phyloP scores from a whole-genome alignment of 2,113 vertebrate genomes.

The Sinocyclocheilus anophthalmus region DNA sequence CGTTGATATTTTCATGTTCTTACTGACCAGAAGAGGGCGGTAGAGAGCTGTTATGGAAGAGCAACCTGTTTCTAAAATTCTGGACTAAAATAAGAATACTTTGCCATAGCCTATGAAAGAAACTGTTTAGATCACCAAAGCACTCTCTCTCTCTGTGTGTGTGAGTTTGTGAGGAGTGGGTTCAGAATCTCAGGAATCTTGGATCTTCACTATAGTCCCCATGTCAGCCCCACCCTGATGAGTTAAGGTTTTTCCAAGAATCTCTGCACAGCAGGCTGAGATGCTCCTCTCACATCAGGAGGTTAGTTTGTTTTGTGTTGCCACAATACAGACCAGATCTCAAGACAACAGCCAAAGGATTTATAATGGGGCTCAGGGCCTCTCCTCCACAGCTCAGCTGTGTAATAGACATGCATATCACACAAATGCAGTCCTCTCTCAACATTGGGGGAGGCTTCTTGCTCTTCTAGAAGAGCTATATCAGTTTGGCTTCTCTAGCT shows the following conservation, averaged over 20 bases:
- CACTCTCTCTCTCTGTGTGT: background rate
- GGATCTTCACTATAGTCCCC: conserved; percentile 46
- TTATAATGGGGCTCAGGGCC: too few relatives aligned
- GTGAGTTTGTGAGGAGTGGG: conserved; percentile 32
- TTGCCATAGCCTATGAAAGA: background rate
- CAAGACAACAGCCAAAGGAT: too few relatives aligned
- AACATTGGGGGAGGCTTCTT: too few relatives aligned
- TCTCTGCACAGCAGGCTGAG: conserved; percentile 15
- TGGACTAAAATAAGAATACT: background rate
- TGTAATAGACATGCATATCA: too few relatives aligned
- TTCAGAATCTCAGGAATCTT: conserved; percentile 70
- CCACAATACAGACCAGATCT: too few relatives aligned
- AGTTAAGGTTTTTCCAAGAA: conserved; percentile 57
- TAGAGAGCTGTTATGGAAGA: conserved; percentile 53
- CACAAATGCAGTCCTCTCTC: too few relatives aligned
- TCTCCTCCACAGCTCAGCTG: too few relatives aligned
- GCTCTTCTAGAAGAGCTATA: too few relatives aligned
- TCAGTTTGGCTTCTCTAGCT: too few relatives aligned
- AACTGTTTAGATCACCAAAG: background rate
- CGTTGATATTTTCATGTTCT: background rate
- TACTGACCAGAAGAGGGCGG: conserved; percentile 66
- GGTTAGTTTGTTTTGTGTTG: too few relatives aligned
- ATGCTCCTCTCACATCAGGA: conserved; percentile 59
- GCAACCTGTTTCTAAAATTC: background rate
- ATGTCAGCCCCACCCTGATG: conserved; percentile 48